phyloP scores from a whole-genome alignment of 2,797 vertebrate genomes.

The Clamator glandarius region DNA sequence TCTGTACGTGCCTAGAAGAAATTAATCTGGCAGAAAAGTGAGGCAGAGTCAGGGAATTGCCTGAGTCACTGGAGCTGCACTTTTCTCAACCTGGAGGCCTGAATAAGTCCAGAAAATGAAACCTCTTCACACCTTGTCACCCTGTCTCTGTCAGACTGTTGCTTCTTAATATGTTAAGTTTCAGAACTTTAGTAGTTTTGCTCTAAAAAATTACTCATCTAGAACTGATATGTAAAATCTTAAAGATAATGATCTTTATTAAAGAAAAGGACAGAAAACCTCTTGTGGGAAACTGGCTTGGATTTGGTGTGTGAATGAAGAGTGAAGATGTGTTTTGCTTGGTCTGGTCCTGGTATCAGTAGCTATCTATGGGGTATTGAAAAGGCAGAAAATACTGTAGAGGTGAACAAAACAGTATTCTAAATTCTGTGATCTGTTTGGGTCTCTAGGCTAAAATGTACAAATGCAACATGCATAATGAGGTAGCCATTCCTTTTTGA shows the following conservation, averaged over 20 bases:
- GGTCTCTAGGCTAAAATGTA: not conserved
- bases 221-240: not conserved
- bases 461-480: not conserved
- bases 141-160: not conserved
- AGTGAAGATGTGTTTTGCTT: not conserved
- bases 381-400: not conserved
- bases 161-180: not conserved
- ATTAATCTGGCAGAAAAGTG: not conserved
- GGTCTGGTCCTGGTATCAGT: not conserved
- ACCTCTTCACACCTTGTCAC: not conserved
- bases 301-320: not conserved
- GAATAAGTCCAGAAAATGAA: not conserved
- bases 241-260: not conserved
- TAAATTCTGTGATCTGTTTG: not conserved
- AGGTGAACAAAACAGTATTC: not conserved
- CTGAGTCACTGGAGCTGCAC: not conserved
- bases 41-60: not conserved
- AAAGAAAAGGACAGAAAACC: not conserved
- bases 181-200: not conserved
- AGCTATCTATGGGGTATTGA: fast-evolving
- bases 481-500: not conserved
- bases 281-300: not conserved
- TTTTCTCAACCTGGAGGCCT: fast-evolving
- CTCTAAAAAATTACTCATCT: not conserved
- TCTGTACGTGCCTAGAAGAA: not conserved